Conservation (phyloP, 2,888 invertebrate genomes). For the Drosophila seclusa region DNA sequence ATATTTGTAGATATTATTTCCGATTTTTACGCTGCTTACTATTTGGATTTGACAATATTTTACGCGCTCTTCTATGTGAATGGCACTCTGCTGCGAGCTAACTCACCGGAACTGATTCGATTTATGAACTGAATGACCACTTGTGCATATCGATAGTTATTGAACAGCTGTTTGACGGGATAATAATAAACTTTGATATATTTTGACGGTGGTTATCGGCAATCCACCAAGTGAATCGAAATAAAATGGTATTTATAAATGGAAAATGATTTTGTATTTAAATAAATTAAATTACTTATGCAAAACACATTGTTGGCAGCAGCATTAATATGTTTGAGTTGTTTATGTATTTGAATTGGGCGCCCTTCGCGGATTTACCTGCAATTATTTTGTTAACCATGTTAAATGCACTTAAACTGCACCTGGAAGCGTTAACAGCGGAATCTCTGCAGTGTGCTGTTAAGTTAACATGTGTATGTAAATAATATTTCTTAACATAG, state of each 20-base stretch:
- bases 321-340: too few species aligned
- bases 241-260: neutral
- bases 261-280: neutral
- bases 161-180: neutral
- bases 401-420: too few species aligned
- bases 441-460: too few species aligned
- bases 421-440: too few species aligned
- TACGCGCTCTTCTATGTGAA: neutral
- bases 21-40: neutral
- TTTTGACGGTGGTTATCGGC: neutral
- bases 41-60: neutral
- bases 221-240: neutral
- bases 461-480: neutral
- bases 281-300: neutral
- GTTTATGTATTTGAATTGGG: too few species aligned
- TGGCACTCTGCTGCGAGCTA: neutral
- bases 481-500: neutral
- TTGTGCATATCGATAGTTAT: neutral
- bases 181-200: neutral
- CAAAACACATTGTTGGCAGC: too few species aligned
- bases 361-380: too few species aligned
- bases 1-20: neutral
- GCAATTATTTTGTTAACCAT: too few species aligned
- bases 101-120: neutral
- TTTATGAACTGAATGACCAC: neutral